A percentile compares a stretch with the other conserved stretches of the same genome.
These are phyloP conservation scores for Naso thynnoides DNA, from an alignment of 2,797 vertebrate genomes.

Conservation along the genomic window DNA sequence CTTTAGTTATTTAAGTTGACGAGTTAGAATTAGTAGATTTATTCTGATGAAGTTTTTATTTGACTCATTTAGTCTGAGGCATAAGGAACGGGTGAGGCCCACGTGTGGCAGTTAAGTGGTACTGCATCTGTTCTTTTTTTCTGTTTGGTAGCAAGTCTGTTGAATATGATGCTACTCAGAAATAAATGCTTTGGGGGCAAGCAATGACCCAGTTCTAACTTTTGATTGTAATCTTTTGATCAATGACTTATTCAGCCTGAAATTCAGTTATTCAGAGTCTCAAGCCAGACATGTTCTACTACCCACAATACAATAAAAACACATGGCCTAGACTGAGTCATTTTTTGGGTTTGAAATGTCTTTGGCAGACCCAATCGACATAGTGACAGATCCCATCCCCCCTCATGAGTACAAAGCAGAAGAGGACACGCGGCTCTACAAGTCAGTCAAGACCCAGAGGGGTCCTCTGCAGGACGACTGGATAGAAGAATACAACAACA, in stretches of 20 bases:
- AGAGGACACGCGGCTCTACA: conserved; percentile 95
- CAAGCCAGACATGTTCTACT: conserved; percentile 4
- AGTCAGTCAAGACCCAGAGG: conserved; percentile 92
- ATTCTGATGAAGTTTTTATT: conserved; percentile 2
- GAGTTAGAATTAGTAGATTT: neutral
- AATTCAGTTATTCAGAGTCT: conserved; percentile 25
- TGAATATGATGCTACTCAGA: conserved; percentile 29
- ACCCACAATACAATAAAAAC: conserved; percentile 1
- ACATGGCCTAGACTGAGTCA: conserved; percentile 8
- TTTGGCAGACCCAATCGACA: conserved; percentile 94
- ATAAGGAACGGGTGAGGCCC: conserved; percentile 48
- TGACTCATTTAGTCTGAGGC: conserved; percentile 14
- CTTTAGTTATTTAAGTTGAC: neutral
- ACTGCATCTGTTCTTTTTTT: conserved; percentile 43
- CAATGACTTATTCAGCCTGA: conserved; percentile 18
- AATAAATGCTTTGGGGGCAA: conserved; percentile 26
- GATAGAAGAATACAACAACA: conserved; percentile 91
- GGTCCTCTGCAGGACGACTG: conserved; percentile 94
- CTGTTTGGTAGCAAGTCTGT: neutral
- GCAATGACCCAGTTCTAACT: conserved; percentile 41
- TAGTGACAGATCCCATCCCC: conserved; percentile 96
- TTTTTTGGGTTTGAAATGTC: conserved; percentile 20
- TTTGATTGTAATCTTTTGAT: conserved; percentile 37
- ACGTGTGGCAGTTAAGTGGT: conserved; percentile 56
- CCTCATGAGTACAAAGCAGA: conserved; percentile 94